Base-by-base conservation (phyloP, 2,113 vertebrate species). In the Colossoma macropomum region DNA sequence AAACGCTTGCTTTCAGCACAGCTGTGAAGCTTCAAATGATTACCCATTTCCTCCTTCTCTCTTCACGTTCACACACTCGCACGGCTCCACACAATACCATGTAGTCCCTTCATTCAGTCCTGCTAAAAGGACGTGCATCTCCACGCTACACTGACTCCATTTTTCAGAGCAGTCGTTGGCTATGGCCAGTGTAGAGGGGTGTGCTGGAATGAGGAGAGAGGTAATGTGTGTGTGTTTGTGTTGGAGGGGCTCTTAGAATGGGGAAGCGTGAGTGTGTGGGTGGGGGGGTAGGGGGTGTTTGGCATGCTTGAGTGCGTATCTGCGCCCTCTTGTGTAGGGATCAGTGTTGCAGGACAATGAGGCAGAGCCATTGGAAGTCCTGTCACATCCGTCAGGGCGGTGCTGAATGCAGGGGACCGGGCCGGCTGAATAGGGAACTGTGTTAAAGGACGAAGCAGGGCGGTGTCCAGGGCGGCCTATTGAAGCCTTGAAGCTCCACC, bases 101-200 rank as follows among this genome's bases (percentile, higher is more conserved):
- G 73, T 62, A 79, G 32, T 68, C 9, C 63, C 8, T 17, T 70
- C 38, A 86, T 70, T 83, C 65, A 75, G 68, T 34, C 13, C 27
- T 54, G 63, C 68, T 32, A n/a, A 80, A 88, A 90, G 84, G 86
- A 60, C 88, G 80, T 81, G 86, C 71, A 89, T 87, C 88, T 83
- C 72, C 88, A 83, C 87, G 89, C 91, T 90, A 91, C 93, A 90
- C 90, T 88, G 91, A 88, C 89, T 92, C 91, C 87, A 86, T 90
- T 87, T 90, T 92, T 88, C 89, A 86, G 90, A 89, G 86, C 85
- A 86, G 86, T 84, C 84, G 86, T 84, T 86, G 91, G 89, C 86
- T 75, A 23, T 71, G 71, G 82, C 72, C 13, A 6, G 63, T 60
- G 23, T 17, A 76, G 19, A 69, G 34, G 80, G 60, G 68, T 79